Evolutionary conservation across 2,113 vertebrate species (phyloP), one percentile per base, ranked within the genome.

Genomic region (Prietella phreatophila): DNA sequence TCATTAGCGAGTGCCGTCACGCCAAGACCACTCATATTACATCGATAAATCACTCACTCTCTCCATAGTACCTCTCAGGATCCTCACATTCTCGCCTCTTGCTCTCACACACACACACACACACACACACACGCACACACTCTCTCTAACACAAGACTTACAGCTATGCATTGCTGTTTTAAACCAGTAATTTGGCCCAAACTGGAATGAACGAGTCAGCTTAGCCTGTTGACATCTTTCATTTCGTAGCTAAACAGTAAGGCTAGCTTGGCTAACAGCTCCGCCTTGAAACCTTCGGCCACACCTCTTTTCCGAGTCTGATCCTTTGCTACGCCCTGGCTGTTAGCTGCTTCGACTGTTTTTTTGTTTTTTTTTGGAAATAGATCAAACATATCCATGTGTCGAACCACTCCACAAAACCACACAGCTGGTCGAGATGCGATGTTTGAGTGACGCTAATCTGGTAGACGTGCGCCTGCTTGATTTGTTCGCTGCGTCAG

Each of bases 11-110:
- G 82, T 82, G 56, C 81, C 53, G 91, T 93, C 95, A 95, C 95
- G 94, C 89, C 94, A 93, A 94, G 93, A 95, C 93, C 94, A 92
- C 92, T 93, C 93, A 91, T 94, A 95, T 95, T 95, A 69, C n/a
- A 30, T 6, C 4, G 65, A 69, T 14, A 30, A 4, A 30, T 33
- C 65, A 17, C 94, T 94, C 96, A 96, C 92, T 42, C 89, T 76
- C 58, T 63, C 25, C 82, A 83, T 47, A 2, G 36, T n/a, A n/a
- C 42, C 42, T 39, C 82, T 83, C 82, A 83, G 82, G 82, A 83
- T 58, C 13, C 39, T 53, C n/a, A 63, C 58, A 50, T 36, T 25
- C 36, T 82, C 80, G 60, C 55, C 80, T 82, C 58, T 25, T 20
- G 11, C n/a, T 58, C 8, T 19, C 30, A 33, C 50, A 30, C 80